Evolutionary conservation across 2,888 invertebrate species (phyloP).

Genomic region (Dynastes grantii): DNA sequence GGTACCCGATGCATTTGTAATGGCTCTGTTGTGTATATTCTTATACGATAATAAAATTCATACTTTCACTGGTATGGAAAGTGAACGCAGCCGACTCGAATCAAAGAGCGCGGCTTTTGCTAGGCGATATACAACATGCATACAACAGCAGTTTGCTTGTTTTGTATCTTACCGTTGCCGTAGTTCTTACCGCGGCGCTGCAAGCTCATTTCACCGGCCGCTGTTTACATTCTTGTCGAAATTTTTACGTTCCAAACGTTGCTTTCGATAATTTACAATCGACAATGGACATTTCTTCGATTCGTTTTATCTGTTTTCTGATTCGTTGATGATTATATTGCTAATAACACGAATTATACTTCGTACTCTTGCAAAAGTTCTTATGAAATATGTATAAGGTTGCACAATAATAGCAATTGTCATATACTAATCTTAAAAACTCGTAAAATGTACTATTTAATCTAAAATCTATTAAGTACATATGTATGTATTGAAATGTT

Average conservation of each 20-base stretch:
- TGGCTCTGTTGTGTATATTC: conserved; percentile 1
- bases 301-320: no score
- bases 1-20: conserved; percentile 40
- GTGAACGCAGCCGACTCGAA: conserved; percentile 32
- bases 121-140: no score
- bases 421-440: no score
- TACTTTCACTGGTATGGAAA: conserved; percentile 45
- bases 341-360: no score
- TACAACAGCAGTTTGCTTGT: background rate
- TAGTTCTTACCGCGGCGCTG: background rate
- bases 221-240: conserved; percentile 21
- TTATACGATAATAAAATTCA: conserved; percentile 38
- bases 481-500: no score
- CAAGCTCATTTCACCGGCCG: conserved; percentile 27
- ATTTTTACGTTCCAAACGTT: conserved; percentile 1
- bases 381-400: no score
- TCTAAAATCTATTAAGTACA: no score
- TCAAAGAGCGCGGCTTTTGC: conserved; percentile 24
- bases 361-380: no score
- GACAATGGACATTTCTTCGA: background rate
- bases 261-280: conserved; percentile 10
- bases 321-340: no score
- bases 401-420: no score
- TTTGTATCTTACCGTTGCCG: conserved; percentile 1
- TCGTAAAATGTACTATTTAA: no score